Percentiles rank a stretch among this genome's conserved stretches.
Evolutionary conservation across 2,888 invertebrate genomes (phyloP).

Genomic region (Phaedon cochleariae): DNA sequence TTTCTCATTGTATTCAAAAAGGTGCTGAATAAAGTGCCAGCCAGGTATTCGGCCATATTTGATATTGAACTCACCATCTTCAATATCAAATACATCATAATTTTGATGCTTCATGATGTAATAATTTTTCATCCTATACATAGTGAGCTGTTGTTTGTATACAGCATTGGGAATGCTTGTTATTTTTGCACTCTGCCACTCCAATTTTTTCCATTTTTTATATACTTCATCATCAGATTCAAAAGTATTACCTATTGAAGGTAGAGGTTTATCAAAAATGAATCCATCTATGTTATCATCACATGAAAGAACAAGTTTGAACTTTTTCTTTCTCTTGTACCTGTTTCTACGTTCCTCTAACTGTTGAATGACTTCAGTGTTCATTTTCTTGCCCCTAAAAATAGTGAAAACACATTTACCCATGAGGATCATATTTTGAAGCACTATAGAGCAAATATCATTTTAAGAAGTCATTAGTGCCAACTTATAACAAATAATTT

Average conservation of each 20-base stretch:
- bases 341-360: slow-evolving; percentile 53
- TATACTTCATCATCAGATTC: slow-evolving; percentile 21
- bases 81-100: slow-evolving; percentile 40
- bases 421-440: too few species aligned
- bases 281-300: slow-evolving; percentile 21
- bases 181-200: slow-evolving; percentile 20
- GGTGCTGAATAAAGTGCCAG: slow-evolving; percentile 38
- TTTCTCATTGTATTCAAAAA: slow-evolving; percentile 44
- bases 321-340: slow-evolving; percentile 51
- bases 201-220: slow-evolving; percentile 25
- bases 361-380: slow-evolving; percentile 44
- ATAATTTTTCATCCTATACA: slow-evolving; percentile 39
- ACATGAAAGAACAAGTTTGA: slow-evolving; percentile 25
- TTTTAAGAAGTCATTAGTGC: too few species aligned
- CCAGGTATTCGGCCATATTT: slow-evolving; percentile 43
- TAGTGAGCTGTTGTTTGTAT: slow-evolving; percentile 34
- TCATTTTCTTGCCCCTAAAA: slow-evolving; percentile 42
- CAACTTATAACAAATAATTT: too few species aligned
- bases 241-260: neutral
- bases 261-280: slow-evolving; percentile 22
- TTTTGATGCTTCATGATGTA: slow-evolving; percentile 32
- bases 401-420: too few species aligned
- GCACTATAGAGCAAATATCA: too few species aligned
- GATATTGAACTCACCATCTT: slow-evolving; percentile 43
- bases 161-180: slow-evolving; percentile 36